These are phyloP conservation scores for Bacillus rossius DNA, from an alignment of 1,140 invertebrate genomes.

Conservation along the genomic window DNA sequence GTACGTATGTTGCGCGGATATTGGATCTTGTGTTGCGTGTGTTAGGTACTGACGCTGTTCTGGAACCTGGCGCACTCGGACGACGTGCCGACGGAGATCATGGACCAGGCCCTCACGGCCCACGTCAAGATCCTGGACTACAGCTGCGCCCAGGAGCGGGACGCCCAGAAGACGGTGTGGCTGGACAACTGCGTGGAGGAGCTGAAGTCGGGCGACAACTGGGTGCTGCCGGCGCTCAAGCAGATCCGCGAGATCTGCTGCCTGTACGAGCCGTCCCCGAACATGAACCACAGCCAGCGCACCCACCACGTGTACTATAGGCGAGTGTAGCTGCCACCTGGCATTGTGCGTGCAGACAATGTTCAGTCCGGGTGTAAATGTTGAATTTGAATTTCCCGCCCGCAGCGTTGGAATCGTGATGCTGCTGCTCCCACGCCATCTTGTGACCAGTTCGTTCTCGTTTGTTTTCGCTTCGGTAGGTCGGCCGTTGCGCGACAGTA, in stretches of 20 bases:
- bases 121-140: slow-evolving; percentile 98
- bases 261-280: slow-evolving; percentile 80
- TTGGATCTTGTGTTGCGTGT: slow-evolving; percentile 6
- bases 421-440: too few relatives aligned
- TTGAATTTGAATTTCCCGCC: too few relatives aligned
- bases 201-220: slow-evolving; percentile 78
- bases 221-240: slow-evolving; percentile 92
- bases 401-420: too few relatives aligned
- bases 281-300: slow-evolving; percentile 56
- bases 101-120: slow-evolving; percentile 92
- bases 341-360: too few relatives aligned
- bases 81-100: slow-evolving; percentile 94
- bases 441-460: too few relatives aligned
- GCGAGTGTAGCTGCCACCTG: slow-evolving; percentile 34
- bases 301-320: slow-evolving; percentile 60
- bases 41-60: slow-evolving; percentile 86
- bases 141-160: slow-evolving; percentile 91
- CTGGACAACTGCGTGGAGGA: slow-evolving; percentile 94
- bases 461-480: too few relatives aligned
- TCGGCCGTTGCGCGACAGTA: too few relatives aligned
- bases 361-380: too few relatives aligned
- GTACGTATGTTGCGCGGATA: too few relatives aligned
- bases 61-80: slow-evolving; percentile 97
- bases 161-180: slow-evolving; percentile 95
- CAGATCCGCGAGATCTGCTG: slow-evolving; percentile 95